Evolutionary conservation across 2,797 vertebrate species (phyloP).

Genomic region (Coccyzus lansbergi): DNA sequence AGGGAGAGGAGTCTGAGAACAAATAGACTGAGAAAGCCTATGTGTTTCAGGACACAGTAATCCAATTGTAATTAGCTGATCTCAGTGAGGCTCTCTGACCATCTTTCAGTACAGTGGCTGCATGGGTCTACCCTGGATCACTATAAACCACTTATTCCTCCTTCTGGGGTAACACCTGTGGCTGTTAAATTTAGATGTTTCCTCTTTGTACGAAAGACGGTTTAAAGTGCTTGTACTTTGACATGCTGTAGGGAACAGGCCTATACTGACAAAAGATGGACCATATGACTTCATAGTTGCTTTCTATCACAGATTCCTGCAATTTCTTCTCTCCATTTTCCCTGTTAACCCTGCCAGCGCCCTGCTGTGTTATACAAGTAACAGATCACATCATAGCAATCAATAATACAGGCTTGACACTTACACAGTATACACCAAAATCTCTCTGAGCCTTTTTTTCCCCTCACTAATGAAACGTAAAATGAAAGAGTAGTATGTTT

Average conservation of each 20-base stretch:
- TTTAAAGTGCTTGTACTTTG: neutral
- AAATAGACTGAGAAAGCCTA: slow-evolving; percentile 11
- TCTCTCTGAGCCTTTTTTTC: neutral
- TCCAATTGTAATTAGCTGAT: slow-evolving; percentile 14
- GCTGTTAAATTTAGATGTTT: neutral
- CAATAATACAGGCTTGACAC: neutral
- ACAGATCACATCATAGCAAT: neutral
- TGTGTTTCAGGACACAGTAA: neutral
- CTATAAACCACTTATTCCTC: neutral
- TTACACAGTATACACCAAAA: neutral
- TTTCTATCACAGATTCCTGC: neutral
- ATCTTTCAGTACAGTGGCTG: neutral
- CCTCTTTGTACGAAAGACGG: neutral
- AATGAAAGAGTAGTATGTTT: neutral
- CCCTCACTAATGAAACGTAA: neutral
- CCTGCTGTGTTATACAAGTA: neutral
- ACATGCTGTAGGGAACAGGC: neutral
- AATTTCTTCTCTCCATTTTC: neutral
- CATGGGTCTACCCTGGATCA: neutral
- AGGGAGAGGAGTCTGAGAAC: slow-evolving; percentile 39
- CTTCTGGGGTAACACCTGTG: neutral
- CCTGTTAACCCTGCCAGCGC: neutral
- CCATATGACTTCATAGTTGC: neutral
- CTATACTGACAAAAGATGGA: neutral
- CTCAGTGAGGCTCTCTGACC: neutral